A percentile compares a stretch with the other conserved stretches of the same genome.
These are phyloP conservation scores for Alsophila aescularia DNA, from an alignment of 2,888 invertebrate species.

Conservation along the genomic window DNA sequence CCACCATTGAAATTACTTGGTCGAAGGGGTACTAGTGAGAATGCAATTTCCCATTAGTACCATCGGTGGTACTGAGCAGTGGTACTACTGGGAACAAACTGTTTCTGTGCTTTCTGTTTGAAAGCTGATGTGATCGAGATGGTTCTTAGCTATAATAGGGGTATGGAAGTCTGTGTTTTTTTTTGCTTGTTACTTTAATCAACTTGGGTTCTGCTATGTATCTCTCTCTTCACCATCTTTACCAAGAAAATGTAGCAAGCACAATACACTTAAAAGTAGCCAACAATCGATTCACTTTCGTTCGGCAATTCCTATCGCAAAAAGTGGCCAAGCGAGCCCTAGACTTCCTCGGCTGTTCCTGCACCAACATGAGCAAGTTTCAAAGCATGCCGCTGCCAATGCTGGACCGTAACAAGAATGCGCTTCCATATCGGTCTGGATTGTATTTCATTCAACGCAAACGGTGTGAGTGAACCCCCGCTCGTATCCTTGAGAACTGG, in stretches of 20 bases:
- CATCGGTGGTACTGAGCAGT: no score
- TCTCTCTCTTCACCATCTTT: neutral
- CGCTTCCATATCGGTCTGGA: conserved; percentile 43
- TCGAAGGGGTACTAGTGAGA: no score
- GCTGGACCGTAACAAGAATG: conserved; percentile 32
- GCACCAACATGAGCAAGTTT: conserved; percentile 32
- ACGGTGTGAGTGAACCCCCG: conserved; percentile 74
- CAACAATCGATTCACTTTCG: conserved; percentile 74
- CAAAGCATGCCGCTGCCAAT: conserved; percentile 20
- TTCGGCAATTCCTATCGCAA: conserved; percentile 67
- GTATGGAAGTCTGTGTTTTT: no score
- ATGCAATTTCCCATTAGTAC: no score
- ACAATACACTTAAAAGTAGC: neutral
- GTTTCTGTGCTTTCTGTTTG: no score
- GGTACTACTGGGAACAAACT: no score
- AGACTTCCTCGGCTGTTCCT: conserved; percentile 39
- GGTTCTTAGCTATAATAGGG: no score
- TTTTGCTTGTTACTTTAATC: no score
- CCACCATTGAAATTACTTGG: no score
- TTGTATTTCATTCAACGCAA: conserved; percentile 74
- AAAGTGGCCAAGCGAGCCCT: conserved; percentile 56
- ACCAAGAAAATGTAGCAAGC: neutral
- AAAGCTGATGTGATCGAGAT: no score
- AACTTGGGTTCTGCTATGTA: no score
- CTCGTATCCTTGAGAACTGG: conserved; percentile 75